phyloP scores from a whole-genome alignment of 2,113 vertebrate species.

The Hypocryptadius cinnamomeus region DNA sequence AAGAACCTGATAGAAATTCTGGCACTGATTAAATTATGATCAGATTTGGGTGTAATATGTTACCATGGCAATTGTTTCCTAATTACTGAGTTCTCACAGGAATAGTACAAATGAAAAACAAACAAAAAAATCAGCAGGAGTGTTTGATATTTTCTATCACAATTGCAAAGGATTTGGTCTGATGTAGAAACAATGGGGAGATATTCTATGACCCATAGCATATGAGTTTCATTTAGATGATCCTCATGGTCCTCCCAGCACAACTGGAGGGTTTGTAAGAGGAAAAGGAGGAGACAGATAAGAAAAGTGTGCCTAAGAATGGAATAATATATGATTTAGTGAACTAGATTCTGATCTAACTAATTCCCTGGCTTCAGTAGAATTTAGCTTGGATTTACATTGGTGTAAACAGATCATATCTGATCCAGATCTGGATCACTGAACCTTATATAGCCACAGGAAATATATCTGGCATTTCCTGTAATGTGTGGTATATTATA shows the following conservation, averaged over 20 bases:
- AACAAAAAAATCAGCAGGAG: background rate
- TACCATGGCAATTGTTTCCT: conserved; percentile 13
- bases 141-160: background rate
- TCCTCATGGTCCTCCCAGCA: background rate
- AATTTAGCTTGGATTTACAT: conserved; percentile 21
- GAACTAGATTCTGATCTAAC: conserved; percentile 14
- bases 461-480: conserved; percentile 19
- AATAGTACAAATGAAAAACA: background rate
- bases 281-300: background rate
- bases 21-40: background rate
- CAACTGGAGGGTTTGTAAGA: background rate
- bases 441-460: background rate
- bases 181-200: background rate
- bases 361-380: conserved; percentile 3
- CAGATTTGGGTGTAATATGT: background rate
- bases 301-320: background rate
- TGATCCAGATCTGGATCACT: background rate
- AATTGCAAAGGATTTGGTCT: background rate
- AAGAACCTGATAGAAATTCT: background rate
- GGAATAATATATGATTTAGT: background rate
- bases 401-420: conserved; percentile 28
- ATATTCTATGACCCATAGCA: background rate
- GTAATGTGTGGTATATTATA: background rate
- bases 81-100: background rate
- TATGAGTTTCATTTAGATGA: conserved; percentile 31